Evolutionary conservation across 92 coral and sea anemone species (phyloP).

Genomic region (Ricordea florida): DNA sequence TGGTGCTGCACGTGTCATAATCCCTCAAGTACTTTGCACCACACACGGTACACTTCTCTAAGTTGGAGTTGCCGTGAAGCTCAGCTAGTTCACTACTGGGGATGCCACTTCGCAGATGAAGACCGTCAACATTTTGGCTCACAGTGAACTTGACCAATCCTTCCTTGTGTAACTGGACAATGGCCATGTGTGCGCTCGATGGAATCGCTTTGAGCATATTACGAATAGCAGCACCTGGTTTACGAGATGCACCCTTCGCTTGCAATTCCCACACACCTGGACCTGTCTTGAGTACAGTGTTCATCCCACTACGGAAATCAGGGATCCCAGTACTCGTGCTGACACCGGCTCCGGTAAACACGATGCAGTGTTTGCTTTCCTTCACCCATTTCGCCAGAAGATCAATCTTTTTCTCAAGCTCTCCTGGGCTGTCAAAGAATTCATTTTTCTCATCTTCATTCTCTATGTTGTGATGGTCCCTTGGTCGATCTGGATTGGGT

Average conservation of each 20-base stretch:
- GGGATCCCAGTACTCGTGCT: constrained; percentile 79
- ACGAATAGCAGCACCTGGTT: constrained; percentile 5
- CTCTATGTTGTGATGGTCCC: constrained; percentile 42
- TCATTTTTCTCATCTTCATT: constrained; percentile 65
- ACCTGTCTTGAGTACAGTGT: constrained; percentile 76
- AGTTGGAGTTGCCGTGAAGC: constrained; percentile 69
- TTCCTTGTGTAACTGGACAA: constrained; percentile 61
- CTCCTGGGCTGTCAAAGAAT: constrained; percentile 48
- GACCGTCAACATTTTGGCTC: constrained; percentile 80
- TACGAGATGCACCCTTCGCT: constrained; percentile 59
- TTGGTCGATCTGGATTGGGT: constrained; percentile 1
- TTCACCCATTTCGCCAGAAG: constrained; percentile 59
- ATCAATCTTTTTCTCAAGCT: constrained; percentile 57
- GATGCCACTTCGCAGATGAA: constrained; percentile 74
- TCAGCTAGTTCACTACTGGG: constrained; percentile 70
- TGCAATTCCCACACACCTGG: constrained; percentile 81
- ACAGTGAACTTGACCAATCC: constrained; percentile 75
- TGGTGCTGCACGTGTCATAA: constrained; percentile 57
- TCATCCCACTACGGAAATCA: constrained; percentile 74
- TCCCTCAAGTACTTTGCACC: constrained; percentile 72
- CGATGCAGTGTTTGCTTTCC: constrained; percentile 68
- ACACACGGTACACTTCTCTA: constrained; percentile 68
- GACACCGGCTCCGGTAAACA: constrained; percentile 75
- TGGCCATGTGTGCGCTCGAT: constrained; percentile 70
- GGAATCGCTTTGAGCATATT: constrained; percentile 61